Conservation (phyloP, 2,888 invertebrate species). For the Sarcophaga rosellei region DNA sequence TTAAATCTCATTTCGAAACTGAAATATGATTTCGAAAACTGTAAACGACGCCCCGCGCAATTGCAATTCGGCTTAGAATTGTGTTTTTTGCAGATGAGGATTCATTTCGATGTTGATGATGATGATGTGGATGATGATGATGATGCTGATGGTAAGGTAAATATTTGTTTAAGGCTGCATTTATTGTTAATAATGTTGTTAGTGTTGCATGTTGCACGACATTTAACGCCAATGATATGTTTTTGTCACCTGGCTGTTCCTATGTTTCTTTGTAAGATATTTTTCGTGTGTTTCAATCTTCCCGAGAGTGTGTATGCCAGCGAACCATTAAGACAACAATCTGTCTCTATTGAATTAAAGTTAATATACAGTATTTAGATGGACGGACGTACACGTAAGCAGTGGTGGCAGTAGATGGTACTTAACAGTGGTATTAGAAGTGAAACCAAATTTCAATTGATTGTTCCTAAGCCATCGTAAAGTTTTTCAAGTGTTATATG, state of each 20-base stretch:
- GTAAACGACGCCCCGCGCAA: no score
- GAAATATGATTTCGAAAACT: constrained; percentile 31
- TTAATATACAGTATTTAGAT: background rate
- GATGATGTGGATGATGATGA: background rate
- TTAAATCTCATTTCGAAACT: constrained; percentile 32
- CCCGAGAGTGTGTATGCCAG: constrained; percentile 15
- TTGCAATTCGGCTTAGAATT: background rate
- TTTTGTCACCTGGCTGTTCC: constrained; percentile 60
- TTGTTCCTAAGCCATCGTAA: no score
- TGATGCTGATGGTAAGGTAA: background rate
- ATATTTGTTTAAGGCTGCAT: constrained; percentile 10
- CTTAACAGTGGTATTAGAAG: no score
- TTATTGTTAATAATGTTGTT: constrained; percentile 9
- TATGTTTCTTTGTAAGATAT: background rate
- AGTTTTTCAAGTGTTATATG: no score
- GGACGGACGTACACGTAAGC: background rate
- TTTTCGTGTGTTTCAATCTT: no score
- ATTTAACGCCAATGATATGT: constrained; percentile 65
- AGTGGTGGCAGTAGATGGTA: background rate
- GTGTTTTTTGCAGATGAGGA: background rate
- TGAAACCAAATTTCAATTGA: no score
- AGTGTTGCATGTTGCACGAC: constrained; percentile 64
- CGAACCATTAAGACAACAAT: constrained; percentile 42
- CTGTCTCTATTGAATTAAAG: constrained; percentile 42
- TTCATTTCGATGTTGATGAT: background rate